These are phyloP conservation scores for Drosophila nr. perissopoda DNA, from an alignment of 2,888 invertebrate genomes.

Conservation along the genomic window DNA sequence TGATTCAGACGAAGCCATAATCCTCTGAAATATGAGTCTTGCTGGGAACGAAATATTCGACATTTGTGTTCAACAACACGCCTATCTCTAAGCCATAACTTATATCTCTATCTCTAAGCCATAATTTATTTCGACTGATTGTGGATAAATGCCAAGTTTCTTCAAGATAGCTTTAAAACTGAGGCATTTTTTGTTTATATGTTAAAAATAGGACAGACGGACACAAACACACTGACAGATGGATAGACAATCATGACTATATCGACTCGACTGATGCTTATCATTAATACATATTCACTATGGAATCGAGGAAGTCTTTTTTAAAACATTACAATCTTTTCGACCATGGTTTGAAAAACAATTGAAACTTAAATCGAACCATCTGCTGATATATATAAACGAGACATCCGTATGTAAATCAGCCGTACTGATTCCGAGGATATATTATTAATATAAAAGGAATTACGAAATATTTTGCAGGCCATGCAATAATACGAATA, in stretches of 20 bases:
- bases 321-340: background rate
- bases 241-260: no score
- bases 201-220: no score
- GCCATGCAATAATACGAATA: constrained; percentile 34
- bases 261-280: background rate
- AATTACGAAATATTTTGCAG: constrained; percentile 26
- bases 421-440: constrained; percentile 21
- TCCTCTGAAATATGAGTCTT: background rate
- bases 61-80: background rate
- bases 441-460: constrained; percentile 25
- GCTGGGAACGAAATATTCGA: background rate
- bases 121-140: background rate
- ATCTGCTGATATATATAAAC: background rate
- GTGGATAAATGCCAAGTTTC: background rate
- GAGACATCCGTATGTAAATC: background rate
- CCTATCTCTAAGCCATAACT: no score
- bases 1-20: background rate
- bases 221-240: no score
- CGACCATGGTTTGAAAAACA: background rate
- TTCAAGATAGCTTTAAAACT: no score
- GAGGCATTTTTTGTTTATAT: no score
- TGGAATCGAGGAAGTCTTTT: background rate
- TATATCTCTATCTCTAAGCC: no score
- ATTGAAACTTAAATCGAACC: background rate
- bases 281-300: background rate